Evolutionary conservation across 2,888 invertebrate genomes (phyloP).

Genomic region (Chaetogeoica ovagalla): DNA sequence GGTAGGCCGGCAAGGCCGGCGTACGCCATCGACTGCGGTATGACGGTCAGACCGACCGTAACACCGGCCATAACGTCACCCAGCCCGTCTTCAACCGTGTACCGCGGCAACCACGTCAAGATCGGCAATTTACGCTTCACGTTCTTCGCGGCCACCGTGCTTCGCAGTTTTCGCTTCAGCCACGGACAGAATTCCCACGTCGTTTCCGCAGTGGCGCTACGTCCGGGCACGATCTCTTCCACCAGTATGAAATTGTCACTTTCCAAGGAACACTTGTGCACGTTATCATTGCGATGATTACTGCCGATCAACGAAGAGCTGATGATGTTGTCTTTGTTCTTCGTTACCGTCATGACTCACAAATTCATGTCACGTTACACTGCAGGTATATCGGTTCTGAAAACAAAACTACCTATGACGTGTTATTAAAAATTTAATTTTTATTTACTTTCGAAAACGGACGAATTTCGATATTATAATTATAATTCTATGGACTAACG

Average conservation of each 20-base stretch:
- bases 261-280: constrained; percentile 58
- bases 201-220: constrained; percentile 57
- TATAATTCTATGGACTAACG: no score
- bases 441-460: background rate
- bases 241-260: constrained; percentile 69
- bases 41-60: constrained; percentile 91
- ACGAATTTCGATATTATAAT: no score
- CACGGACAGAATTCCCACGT: constrained; percentile 60
- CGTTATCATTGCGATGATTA: background rate
- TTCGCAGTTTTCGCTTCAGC: constrained; percentile 61
- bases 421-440: background rate
- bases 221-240: constrained; percentile 58
- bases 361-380: background rate
- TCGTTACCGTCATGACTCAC: background rate
- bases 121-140: constrained; percentile 76
- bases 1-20: constrained; percentile 79
- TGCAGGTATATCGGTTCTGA: constrained; percentile 3
- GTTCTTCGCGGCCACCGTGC: constrained; percentile 69
- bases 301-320: background rate
- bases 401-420: background rate
- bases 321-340: background rate
- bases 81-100: constrained; percentile 71
- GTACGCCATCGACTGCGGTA: constrained; percentile 90
- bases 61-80: constrained; percentile 89
- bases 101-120: constrained; percentile 76